phyloP scores from a whole-genome alignment of 2,888 invertebrate genomes.

The Clivina fossor region DNA sequence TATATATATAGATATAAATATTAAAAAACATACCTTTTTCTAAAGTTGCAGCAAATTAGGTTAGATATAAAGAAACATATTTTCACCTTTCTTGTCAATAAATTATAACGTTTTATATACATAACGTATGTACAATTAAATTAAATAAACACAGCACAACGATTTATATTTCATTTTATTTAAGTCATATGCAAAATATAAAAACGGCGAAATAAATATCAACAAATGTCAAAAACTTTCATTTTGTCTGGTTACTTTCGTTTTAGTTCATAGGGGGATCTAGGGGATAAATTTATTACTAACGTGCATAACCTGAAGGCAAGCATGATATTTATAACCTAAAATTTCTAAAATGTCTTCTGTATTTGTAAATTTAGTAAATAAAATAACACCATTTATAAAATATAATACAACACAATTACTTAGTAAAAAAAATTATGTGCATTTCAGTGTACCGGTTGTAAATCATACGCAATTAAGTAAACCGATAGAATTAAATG shows the following conservation, averaged over 20 bases:
- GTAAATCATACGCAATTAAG: constrained; percentile 15
- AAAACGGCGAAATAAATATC: too few relatives aligned
- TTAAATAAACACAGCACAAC: too few relatives aligned
- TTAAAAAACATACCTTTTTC: constrained; percentile 23
- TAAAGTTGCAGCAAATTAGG: constrained; percentile 16
- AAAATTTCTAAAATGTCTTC: constrained; percentile 24
- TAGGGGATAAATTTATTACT: too few relatives aligned
- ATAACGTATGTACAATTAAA: constrained; percentile 19
- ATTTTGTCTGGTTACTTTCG: too few relatives aligned
- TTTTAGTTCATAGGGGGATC: too few relatives aligned
- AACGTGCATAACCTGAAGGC: too few relatives aligned
- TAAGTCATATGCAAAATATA: too few relatives aligned
- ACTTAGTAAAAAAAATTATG: constrained; percentile 10
- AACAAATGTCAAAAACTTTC: too few relatives aligned
- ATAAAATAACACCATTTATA: constrained; percentile 11
- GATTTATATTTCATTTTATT: too few relatives aligned
- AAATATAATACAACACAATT: constrained; percentile 3
- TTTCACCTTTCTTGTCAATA: constrained; percentile 11
- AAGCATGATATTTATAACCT: constrained; percentile 19
- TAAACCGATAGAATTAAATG: constrained; percentile 10
- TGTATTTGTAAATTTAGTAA: constrained; percentile 7
- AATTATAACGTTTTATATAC: constrained; percentile 12
- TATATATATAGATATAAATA: constrained; percentile 11
- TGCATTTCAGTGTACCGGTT: background rate
- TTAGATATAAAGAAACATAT: constrained; percentile 25